A percentile compares a stretch with the other conserved stretches of the same genome.
Evolutionary conservation across 2,113 vertebrate species (phyloP).

Genomic region (Prochilodus magdalenae): DNA sequence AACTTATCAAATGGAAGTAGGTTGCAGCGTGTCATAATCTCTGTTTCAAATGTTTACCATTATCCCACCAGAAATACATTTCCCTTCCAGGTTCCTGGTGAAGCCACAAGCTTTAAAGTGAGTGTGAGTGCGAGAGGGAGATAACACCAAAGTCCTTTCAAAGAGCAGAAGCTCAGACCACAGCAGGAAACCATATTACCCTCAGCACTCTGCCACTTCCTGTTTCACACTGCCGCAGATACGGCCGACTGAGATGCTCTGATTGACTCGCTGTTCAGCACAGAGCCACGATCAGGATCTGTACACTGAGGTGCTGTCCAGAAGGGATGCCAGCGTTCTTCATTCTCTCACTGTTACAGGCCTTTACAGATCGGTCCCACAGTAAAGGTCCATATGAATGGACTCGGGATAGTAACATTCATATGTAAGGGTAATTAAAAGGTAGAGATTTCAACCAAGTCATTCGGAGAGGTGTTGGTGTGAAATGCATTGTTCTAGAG

Average conservation of each 20-base stretch:
- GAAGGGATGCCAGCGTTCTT: not conserved
- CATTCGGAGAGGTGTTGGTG: too few relatives aligned
- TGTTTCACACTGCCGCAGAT: conserved; percentile 59
- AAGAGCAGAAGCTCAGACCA: conserved; percentile 69
- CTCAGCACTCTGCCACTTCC: conserved; percentile 70
- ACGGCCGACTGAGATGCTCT: conserved; percentile 38
- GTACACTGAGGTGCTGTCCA: not conserved
- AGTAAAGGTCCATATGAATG: too few relatives aligned
- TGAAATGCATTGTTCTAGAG: too few relatives aligned
- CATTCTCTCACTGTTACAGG: not conserved
- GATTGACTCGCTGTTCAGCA: conserved; percentile 24
- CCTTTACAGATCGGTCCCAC: not conserved
- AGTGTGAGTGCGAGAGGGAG: conserved; percentile 22
- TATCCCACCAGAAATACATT: not conserved
- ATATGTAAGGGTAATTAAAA: too few relatives aligned
- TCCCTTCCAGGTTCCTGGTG: conserved; percentile 8
- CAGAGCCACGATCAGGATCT: not conserved
- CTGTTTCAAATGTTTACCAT: not conserved
- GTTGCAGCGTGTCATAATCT: not conserved
- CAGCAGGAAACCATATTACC: conserved; percentile 77
- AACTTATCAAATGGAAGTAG: not conserved
- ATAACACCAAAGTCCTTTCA: conserved; percentile 29
- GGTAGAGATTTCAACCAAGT: too few relatives aligned
- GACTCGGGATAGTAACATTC: too few relatives aligned
- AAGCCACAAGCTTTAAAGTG: conserved; percentile 32